Evolutionary conservation across 2,888 invertebrate genomes (phyloP).

Genomic region (Sarcophaga rosellei): DNA sequence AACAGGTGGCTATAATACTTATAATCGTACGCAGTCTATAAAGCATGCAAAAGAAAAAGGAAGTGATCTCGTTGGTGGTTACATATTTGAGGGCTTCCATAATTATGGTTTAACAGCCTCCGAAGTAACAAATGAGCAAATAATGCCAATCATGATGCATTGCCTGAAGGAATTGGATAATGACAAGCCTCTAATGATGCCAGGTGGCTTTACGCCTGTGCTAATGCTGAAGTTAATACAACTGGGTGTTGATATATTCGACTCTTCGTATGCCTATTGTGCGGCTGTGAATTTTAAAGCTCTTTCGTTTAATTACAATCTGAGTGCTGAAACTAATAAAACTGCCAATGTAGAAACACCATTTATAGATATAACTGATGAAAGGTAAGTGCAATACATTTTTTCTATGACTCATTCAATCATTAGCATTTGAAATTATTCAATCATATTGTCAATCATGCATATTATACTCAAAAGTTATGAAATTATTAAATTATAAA

Average conservation of each 20-base stretch:
- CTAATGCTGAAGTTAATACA: conserved; percentile 87
- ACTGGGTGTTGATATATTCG: conserved; percentile 93
- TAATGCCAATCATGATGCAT: conserved; percentile 85
- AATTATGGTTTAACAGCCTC: conserved; percentile 85
- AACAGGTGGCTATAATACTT: conserved; percentile 87
- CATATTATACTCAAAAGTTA: too few species aligned
- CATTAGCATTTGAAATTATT: background rate
- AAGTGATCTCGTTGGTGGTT: conserved; percentile 85
- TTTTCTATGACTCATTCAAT: background rate
- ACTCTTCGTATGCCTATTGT: conserved; percentile 90
- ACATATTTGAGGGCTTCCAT: conserved; percentile 91
- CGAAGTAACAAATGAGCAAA: conserved; percentile 82
- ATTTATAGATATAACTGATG: conserved; percentile 84
- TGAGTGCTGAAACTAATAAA: conserved; percentile 69
- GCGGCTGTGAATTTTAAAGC: conserved; percentile 87
- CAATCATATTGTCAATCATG: background rate
- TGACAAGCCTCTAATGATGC: conserved; percentile 86
- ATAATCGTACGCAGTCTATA: conserved; percentile 85
- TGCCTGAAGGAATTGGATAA: conserved; percentile 81
- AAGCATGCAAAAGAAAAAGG: conserved; percentile 82
- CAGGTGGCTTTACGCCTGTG: conserved; percentile 91
- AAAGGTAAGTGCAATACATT: conserved; percentile 78
- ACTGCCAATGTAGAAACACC: conserved; percentile 79
- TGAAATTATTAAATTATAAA: too few species aligned
- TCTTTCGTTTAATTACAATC: conserved; percentile 84